Conservation (phyloP, 2,888 invertebrate genomes). For the Drosophila longiperda region DNA sequence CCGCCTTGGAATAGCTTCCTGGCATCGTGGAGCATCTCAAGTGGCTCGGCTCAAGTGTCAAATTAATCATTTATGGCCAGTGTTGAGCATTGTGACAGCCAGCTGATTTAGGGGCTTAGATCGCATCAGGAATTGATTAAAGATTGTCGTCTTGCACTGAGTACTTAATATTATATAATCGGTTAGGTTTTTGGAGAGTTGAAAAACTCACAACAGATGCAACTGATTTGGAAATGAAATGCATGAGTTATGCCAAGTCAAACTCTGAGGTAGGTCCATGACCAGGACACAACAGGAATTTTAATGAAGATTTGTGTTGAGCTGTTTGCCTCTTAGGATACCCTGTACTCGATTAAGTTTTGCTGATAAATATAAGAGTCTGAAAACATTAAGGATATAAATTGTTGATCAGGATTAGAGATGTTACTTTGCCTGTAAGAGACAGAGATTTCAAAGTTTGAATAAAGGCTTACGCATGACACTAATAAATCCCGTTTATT, state of each 20-base stretch:
- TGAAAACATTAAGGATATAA: background rate
- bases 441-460: too few species aligned
- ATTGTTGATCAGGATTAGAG: too few species aligned
- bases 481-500: too few species aligned
- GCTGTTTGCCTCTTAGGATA: background rate
- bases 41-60: slow-evolving; percentile 75
- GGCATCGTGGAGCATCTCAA: slow-evolving; percentile 36
- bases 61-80: slow-evolving; percentile 69
- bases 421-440: too few species aligned
- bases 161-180: slow-evolving; percentile 10
- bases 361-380: background rate
- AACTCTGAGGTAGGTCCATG: slow-evolving; percentile 40
- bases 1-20: slow-evolving; percentile 54
- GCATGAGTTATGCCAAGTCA: slow-evolving; percentile 21
- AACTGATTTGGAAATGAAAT: slow-evolving; percentile 32
- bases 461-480: too few species aligned
- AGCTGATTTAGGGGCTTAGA: slow-evolving; percentile 67
- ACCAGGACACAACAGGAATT: slow-evolving; percentile 4
- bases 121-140: slow-evolving; percentile 53
- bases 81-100: slow-evolving; percentile 56
- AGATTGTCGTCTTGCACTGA: slow-evolving; percentile 18
- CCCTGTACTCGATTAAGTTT: background rate
- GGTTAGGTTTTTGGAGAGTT: slow-evolving; percentile 1
- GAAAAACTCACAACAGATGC: slow-evolving; percentile 28
- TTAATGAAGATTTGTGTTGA: slow-evolving; percentile 16